A percentile compares a stretch with the other conserved stretches of the same genome.
Conservation (phyloP, 2,888 invertebrate genomes). For the Andrena camellia region DNA sequence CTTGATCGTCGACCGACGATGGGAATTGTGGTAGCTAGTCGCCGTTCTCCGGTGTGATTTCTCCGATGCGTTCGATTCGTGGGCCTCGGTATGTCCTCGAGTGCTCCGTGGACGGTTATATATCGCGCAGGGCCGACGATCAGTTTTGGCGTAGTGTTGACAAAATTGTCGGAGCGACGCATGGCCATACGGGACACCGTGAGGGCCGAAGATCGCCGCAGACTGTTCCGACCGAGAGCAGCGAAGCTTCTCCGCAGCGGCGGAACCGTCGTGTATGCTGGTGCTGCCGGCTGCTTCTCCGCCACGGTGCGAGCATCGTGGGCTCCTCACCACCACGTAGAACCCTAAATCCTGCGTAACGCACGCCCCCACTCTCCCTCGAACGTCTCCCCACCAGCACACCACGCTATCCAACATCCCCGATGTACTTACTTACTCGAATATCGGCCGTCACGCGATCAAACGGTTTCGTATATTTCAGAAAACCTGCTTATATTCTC, state of each 20-base stretch:
- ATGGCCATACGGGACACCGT: constrained; percentile 77
- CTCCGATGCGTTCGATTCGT: background rate
- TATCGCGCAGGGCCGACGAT: constrained; percentile 30
- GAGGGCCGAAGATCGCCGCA: constrained; percentile 71
- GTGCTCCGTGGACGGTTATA: constrained; percentile 21
- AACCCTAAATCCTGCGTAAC: constrained; percentile 78
- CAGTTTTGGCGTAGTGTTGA: constrained; percentile 33
- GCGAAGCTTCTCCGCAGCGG: constrained; percentile 62
- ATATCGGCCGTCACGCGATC: constrained; percentile 58
- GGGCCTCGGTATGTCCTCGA: constrained; percentile 4
- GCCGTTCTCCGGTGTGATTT: background rate
- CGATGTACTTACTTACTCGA: constrained; percentile 38
- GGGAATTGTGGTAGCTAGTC: background rate
- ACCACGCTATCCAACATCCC: constrained; percentile 60
- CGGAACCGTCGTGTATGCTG: constrained; percentile 55
- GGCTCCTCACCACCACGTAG: constrained; percentile 67
- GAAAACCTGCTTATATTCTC: background rate
- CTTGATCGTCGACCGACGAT: constrained; percentile 13
- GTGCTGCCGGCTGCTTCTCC: constrained; percentile 55
- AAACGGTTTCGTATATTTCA: constrained; percentile 20
- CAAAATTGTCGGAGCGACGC: constrained; percentile 67
- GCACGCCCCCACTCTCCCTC: constrained; percentile 73
- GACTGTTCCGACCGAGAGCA: constrained; percentile 69
- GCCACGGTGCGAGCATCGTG: constrained; percentile 55
- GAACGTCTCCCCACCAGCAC: constrained; percentile 60